Base-by-base conservation (phyloP, 2,797 vertebrate species). In the Syngnathus rostellatus region DNA sequence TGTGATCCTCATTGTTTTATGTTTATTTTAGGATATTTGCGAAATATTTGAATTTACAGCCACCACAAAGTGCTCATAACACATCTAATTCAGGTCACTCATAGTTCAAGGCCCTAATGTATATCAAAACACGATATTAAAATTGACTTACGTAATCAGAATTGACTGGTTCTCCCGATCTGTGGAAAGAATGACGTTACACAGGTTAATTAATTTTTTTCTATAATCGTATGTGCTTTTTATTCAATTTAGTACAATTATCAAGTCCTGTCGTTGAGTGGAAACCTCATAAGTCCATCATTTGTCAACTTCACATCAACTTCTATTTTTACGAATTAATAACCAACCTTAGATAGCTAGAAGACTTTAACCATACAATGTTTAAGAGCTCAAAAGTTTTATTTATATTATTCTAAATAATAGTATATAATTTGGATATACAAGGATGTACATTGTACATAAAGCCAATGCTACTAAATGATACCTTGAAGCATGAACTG, bases 161-260 rank as follows among this genome's bases (percentile, higher is more conserved):
- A 96, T 93, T 0, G 94, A 96, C 91, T 97, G 94, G 82, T 95
- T 95, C 81, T 96, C 94, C 1, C 92, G 88, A 83, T 96, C 93
- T 95, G 89, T 68, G 67, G 55, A 68, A 51, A 70, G 58, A 64
- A 68, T 58, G 11, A 19, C 6, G 25, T 57, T 31, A 11, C 5
- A n/a, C 23, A 37, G 14, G 14, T 31, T 3, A 16, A 37, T 58
- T 57, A 2, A 17, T 17, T 54, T 12, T 25, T 12, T 1, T 10
- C 54, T 7, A 9, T 21, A 23, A 53, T 21, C 8, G 10, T 53
- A 3, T 16, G 16, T 31, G 31, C 3, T 31, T 10, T 23, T 53
- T n/a, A 51, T 51, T 23, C 0, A 11, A 3, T 9, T 53, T 31
- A 31, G n/a, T 21, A 53, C 50, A 21, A 51, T n/a, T 1, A 19